Evolutionary conservation across 1,140 invertebrate species (phyloP).

Genomic region (Drosophila persimilis): DNA sequence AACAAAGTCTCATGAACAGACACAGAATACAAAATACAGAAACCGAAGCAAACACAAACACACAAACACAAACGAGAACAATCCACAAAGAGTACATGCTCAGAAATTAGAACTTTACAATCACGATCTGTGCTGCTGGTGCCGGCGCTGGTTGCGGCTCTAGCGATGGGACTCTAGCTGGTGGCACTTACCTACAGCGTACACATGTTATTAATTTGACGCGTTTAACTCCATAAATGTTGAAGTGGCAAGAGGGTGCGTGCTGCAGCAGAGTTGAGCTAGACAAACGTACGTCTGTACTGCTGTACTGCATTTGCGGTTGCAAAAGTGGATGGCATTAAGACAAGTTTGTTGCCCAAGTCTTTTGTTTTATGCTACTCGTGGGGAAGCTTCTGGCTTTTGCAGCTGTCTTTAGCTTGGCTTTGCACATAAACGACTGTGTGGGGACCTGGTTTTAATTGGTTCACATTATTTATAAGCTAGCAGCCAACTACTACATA

Average conservation of each 20-base stretch:
- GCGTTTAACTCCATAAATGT: not conserved
- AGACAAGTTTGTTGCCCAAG: slow-evolving; percentile 57
- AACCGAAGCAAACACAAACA: not conserved
- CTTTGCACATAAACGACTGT: slow-evolving; percentile 19
- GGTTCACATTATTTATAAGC: slow-evolving; percentile 46
- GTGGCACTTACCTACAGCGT: not conserved
- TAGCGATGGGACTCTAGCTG: no score
- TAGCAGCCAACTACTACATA: not conserved
- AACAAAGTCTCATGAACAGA: slow-evolving; percentile 14
- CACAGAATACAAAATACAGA: not conserved
- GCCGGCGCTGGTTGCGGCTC: not conserved
- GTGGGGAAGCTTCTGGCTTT: slow-evolving; percentile 11
- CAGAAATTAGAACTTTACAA: slow-evolving; percentile 35
- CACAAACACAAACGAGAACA: slow-evolving; percentile 21
- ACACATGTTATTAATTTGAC: slow-evolving; percentile 37
- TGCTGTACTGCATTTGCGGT: slow-evolving; percentile 2
- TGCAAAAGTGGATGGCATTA: slow-evolving; percentile 28
- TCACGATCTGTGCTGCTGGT: slow-evolving; percentile 19
- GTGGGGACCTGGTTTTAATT: slow-evolving; percentile 44
- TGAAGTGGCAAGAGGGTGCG: slow-evolving; percentile 20
- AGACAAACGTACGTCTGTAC: not conserved
- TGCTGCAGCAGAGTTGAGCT: slow-evolving; percentile 22
- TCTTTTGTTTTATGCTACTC: slow-evolving; percentile 50
- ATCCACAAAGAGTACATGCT: slow-evolving; percentile 29
- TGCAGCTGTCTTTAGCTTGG: slow-evolving; percentile 20